Percentiles rank a stretch among this genome's conserved stretches.
Conservation (phyloP, 92 coral and sea anemone genomes). For the Palythoa heliodiscus region DNA sequence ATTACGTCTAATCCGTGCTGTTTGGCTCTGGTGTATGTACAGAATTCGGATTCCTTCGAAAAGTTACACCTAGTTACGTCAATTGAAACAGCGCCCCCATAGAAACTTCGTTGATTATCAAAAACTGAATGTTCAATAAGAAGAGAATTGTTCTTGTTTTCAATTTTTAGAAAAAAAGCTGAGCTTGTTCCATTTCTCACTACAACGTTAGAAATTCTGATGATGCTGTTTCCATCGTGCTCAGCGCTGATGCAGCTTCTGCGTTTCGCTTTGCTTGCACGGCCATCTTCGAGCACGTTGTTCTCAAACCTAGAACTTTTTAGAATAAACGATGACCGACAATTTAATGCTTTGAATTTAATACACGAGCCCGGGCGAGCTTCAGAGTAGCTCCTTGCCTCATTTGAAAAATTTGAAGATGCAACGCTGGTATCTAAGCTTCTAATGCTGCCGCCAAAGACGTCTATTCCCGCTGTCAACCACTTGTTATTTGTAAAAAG, state of each 20-base stretch:
- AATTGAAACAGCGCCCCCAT: constrained; percentile 11
- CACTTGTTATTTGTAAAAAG: too few relatives aligned
- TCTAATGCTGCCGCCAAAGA: too few relatives aligned
- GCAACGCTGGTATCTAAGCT: too few relatives aligned
- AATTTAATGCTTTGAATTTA: too few relatives aligned
- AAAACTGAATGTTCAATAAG: constrained; percentile 1
- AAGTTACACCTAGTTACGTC: neutral
- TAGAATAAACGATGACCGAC: too few relatives aligned
- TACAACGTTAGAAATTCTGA: neutral
- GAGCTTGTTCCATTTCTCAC: constrained; percentile 22
- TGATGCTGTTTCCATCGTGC: constrained; percentile 16
- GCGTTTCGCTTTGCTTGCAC: neutral
- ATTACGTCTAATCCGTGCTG: neutral
- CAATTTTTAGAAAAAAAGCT: constrained; percentile 6
- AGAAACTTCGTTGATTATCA: constrained; percentile 11
- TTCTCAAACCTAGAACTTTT: constrained; percentile 15
- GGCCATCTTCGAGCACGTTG: neutral
- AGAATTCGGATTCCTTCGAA: constrained; percentile 7
- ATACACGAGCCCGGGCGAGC: too few relatives aligned
- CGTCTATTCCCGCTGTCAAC: too few relatives aligned
- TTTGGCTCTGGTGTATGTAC: neutral
- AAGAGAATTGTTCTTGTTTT: neutral
- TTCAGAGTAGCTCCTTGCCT: too few relatives aligned
- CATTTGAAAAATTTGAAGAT: too few relatives aligned
- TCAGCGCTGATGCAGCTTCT: constrained; percentile 18